These are phyloP conservation scores for Dynastes tityus DNA, from an alignment of 2,888 invertebrate species.

Conservation along the genomic window DNA sequence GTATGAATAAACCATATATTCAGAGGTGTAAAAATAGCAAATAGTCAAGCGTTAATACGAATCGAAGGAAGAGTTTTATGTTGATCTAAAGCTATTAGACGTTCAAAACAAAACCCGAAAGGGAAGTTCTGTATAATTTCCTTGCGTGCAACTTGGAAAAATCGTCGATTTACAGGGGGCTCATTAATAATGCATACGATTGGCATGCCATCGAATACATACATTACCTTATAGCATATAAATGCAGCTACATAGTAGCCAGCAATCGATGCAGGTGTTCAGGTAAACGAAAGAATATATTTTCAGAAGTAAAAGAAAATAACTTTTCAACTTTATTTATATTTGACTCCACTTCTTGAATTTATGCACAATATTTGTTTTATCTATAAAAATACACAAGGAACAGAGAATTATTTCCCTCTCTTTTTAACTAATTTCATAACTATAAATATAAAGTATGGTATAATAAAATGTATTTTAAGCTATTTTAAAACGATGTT, in stretches of 20 bases:
- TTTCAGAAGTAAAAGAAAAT: background rate
- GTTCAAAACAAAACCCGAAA: background rate
- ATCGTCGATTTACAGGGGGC: background rate
- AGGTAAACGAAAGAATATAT: background rate
- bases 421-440: background rate
- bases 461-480: background rate
- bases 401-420: background rate
- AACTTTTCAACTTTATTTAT: background rate
- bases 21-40: constrained; percentile 8
- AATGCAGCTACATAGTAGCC: background rate
- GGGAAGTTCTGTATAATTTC: background rate
- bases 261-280: background rate
- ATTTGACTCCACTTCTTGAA: background rate
- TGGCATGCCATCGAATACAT: background rate
- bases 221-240: background rate
- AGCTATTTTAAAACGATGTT: too few relatives aligned
- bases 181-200: constrained; percentile 28
- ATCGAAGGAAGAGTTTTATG: background rate
- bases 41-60: constrained; percentile 1
- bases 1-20: background rate
- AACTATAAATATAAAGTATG: background rate
- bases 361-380: background rate
- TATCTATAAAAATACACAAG: constrained; percentile 13
- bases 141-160: constrained; percentile 8
- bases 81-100: background rate